Evolutionary conservation across 2,113 vertebrate genomes (phyloP).

Genomic region (human (Homo sapiens)): GRCh38 chr20:43205001-43205500

Average conservation of each 20-base stretch:
- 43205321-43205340: background rate
- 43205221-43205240: background rate
- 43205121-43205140: background rate
- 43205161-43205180: background rate
- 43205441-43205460: background rate
- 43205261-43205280: background rate
- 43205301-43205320: background rate
- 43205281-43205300: background rate
- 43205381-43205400: background rate
- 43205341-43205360: background rate
- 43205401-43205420: background rate
- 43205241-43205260: background rate
- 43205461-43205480: background rate
- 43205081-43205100: background rate
- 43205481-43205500: background rate
- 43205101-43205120: background rate
- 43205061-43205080: background rate
- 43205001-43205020: background rate
- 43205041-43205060: background rate
- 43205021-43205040: background rate
- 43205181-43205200: background rate
- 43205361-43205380: background rate
- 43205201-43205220: background rate
- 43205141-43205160: background rate
- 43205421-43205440: background rate